A percentile compares a stretch with the other conserved stretches of the same genome.
Conservation (phyloP, 1,140 invertebrate genomes). For the Ladona fulva region DNA sequence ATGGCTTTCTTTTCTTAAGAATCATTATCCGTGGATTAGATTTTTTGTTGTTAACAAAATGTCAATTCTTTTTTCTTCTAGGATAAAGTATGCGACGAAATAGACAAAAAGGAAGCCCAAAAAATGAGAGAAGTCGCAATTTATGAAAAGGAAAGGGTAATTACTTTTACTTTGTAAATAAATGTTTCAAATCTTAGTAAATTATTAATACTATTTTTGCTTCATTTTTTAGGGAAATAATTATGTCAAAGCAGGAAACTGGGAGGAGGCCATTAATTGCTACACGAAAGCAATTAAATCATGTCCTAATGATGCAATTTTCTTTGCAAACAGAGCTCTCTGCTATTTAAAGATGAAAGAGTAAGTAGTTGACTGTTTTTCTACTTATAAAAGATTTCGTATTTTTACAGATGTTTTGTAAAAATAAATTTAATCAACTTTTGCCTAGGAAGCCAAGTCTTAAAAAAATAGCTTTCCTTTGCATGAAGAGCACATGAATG, state of each 20-base stretch:
- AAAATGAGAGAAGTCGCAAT: conserved; percentile 44
- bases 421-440: no score
- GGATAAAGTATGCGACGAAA: conserved; percentile 59
- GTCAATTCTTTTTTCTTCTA: conserved; percentile 30
- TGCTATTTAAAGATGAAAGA: conserved; percentile 76
- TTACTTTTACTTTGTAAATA: conserved; percentile 13
- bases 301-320: conserved; percentile 68
- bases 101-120: conserved; percentile 39
- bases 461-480: no score
- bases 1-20: no score
- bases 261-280: conserved; percentile 65
- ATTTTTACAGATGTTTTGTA: no score
- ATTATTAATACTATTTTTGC: no score
- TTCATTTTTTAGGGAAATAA: conserved; percentile 65
- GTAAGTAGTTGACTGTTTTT: conserved; percentile 40
- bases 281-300: conserved; percentile 70
- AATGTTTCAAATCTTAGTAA: background rate
- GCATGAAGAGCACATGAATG: no score
- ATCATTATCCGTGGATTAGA: no score
- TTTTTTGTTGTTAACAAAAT: no score
- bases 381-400: no score
- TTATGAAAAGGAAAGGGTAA: conserved; percentile 50
- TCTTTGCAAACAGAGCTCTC: conserved; percentile 79
- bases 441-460: no score
- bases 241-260: conserved; percentile 67